Conservation (phyloP, 2,888 invertebrate species). For the Drosophila birchii region DNA sequence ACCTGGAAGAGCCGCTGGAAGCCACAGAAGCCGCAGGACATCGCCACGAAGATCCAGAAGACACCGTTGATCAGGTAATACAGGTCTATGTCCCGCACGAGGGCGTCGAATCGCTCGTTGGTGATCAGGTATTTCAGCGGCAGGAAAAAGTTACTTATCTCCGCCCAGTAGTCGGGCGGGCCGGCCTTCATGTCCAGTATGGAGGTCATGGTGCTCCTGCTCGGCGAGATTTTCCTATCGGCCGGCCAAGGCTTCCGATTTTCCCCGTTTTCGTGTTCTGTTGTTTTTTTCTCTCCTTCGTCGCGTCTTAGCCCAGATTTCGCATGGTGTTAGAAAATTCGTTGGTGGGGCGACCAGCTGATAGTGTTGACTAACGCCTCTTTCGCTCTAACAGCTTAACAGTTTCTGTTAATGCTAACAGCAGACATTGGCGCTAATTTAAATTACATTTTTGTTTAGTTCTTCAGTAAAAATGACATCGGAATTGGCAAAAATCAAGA, state of each 20-base stretch:
- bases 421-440: neutral
- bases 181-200: conserved; percentile 83
- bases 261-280: conserved; percentile 14
- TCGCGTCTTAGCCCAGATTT: conserved; percentile 15
- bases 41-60: conserved; percentile 83
- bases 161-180: conserved; percentile 83
- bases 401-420: conserved; percentile 13
- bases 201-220: conserved; percentile 77
- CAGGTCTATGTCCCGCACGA: conserved; percentile 82
- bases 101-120: conserved; percentile 80
- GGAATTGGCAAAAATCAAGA: conserved; percentile 63
- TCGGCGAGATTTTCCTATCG: conserved; percentile 25
- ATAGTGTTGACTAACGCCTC: conserved; percentile 1
- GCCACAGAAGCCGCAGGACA: conserved; percentile 79
- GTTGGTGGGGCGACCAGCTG: neutral
- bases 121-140: conserved; percentile 83
- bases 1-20: conserved; percentile 83
- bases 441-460: too few relatives aligned
- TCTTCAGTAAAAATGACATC: conserved; percentile 29
- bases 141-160: conserved; percentile 83
- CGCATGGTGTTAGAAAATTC: conserved; percentile 5
- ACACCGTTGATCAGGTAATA: conserved; percentile 83
- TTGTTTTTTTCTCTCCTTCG: conserved; percentile 3
- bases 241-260: conserved; percentile 33
- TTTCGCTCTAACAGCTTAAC: neutral